Evolutionary conservation across 2,797 vertebrate species (phyloP).

Genomic region (Sebastes glaucus): DNA sequence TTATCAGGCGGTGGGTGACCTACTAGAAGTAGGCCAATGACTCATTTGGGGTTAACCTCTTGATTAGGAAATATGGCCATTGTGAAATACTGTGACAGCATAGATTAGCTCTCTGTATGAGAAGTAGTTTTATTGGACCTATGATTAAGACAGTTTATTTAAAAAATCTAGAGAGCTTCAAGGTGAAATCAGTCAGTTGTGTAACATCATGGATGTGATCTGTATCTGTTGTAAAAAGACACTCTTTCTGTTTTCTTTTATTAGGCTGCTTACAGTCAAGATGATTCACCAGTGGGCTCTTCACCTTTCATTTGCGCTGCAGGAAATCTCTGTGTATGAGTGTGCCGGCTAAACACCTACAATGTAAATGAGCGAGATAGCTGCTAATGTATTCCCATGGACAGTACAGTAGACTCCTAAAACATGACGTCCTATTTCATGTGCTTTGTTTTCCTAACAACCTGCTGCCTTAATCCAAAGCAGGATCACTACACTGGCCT

Average conservation of each 20-base stretch:
- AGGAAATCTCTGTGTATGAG: slow-evolving; percentile 41
- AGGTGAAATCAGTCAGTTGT: neutral
- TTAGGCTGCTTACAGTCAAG: slow-evolving; percentile 13
- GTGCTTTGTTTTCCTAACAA: slow-evolving; percentile 33
- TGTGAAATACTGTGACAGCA: neutral
- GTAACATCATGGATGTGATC: neutral
- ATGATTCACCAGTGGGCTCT: slow-evolving; percentile 46
- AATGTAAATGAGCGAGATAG: slow-evolving; percentile 52
- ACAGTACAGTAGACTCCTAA: slow-evolving; percentile 4
- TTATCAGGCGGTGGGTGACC: neutral
- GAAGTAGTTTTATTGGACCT: neutral
- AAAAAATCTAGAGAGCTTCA: neutral
- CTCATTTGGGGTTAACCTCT: slow-evolving; percentile 15
- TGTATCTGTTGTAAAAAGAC: slow-evolving; percentile 5
- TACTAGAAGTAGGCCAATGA: slow-evolving; percentile 5
- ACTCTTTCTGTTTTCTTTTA: slow-evolving; percentile 6
- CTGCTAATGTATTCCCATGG: slow-evolving; percentile 44
- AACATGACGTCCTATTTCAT: slow-evolving; percentile 29
- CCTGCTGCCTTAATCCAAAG: slow-evolving; percentile 34
- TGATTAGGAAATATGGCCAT: slow-evolving; percentile 14
- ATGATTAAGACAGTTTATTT: neutral
- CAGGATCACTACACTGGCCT: slow-evolving; percentile 30
- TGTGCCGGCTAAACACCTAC: slow-evolving; percentile 9
- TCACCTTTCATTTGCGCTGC: slow-evolving; percentile 35
- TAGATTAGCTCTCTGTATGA: neutral